Conservation (phyloP, 2,888 invertebrate species). For the Spodoptera littoralis region DNA sequence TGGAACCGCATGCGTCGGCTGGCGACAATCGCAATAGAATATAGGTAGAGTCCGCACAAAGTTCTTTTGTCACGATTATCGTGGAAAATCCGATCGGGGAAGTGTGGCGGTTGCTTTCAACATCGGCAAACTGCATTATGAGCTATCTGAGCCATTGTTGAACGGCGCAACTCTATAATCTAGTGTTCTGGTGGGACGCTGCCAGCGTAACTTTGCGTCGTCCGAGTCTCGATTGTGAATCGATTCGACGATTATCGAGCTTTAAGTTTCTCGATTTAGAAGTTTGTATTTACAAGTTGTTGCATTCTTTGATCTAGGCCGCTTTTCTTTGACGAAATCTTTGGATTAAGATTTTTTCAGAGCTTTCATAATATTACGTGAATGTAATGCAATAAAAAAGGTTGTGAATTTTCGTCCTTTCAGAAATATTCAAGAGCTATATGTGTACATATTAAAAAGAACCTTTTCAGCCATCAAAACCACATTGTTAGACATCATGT, state of each 20-base stretch:
- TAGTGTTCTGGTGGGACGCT: slow-evolving; percentile 64
- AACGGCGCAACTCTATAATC: slow-evolving; percentile 74
- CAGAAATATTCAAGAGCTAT: neutral
- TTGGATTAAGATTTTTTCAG: slow-evolving; percentile 1
- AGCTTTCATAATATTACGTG: neutral
- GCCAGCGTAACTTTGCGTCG: slow-evolving; percentile 61
- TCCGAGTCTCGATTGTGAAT: slow-evolving; percentile 47
- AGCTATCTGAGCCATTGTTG: slow-evolving; percentile 84
- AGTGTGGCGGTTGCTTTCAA: slow-evolving; percentile 85
- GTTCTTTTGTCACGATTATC: slow-evolving; percentile 89
- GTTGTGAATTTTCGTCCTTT: slow-evolving; percentile 13
- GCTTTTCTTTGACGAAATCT: slow-evolving; percentile 18
- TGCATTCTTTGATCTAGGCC: neutral
- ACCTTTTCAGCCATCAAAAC: slow-evolving; percentile 33
- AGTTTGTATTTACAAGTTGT: slow-evolving; percentile 22
- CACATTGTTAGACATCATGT: slow-evolving; percentile 42
- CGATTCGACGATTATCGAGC: slow-evolving; percentile 45
- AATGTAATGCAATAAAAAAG: slow-evolving; percentile 5
- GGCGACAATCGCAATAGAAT: slow-evolving; percentile 72
- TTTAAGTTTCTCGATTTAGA: slow-evolving; percentile 50
- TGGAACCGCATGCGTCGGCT: slow-evolving; percentile 69
- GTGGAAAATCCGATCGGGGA: slow-evolving; percentile 87
- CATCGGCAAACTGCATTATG: slow-evolving; percentile 87
- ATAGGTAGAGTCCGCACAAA: slow-evolving; percentile 77
- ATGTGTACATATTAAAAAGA: slow-evolving; percentile 8